Evolutionary conservation across 2,797 vertebrate genomes (phyloP), one percentile per base, ranked within the genome.

Genomic region (Onychomys torridus): DNA sequence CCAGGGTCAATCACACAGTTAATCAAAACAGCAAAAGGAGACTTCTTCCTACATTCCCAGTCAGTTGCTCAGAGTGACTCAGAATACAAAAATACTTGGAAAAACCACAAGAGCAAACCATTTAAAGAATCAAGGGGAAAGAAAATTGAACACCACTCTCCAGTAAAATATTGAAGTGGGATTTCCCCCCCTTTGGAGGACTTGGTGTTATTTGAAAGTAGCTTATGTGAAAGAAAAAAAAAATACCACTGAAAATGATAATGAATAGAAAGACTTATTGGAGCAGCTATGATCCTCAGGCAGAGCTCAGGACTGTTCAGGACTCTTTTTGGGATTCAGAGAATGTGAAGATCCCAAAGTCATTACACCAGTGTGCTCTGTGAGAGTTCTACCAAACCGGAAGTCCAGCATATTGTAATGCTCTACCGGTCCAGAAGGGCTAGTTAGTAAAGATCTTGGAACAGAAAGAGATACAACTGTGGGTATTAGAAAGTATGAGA

Each of bases 31-130:
- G 86, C 32, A 32, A 59, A 85, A 89, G 46, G 81, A 49, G 55
- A 69, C 55, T 55, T 93, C 86, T 95, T 90, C 55, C 71, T 61
- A 79, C 92, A 95, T 97, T 97, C 97, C 96, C 97, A 96, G 96
- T 95, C 96, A 89, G 88, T 95, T 93, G 86, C 94, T 98, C 96
- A 96, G 84, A 89, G 76, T 96, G 97, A 98, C 83, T 98, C 97
- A 97, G 86, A 76, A 73, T 40, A 82, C 87, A 88, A 57, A 97
- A 97, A 94, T 94, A 96, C 89, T 93, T 69, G 69, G 69, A 63
- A 90, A 97, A 97, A 85, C 96, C 96, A 94, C 92, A 95, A 96
- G 67, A 93, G 61, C 49, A 81, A 84, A 59, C 59, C 83, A 23
- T 81, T 90, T 84, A 25, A 94, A 95, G 55, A 96, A 92, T 84